Evolutionary conservation across 2,888 invertebrate species (phyloP), one percentile per base, ranked within the genome.

Genomic region (Gymnocheta viridis): DNA sequence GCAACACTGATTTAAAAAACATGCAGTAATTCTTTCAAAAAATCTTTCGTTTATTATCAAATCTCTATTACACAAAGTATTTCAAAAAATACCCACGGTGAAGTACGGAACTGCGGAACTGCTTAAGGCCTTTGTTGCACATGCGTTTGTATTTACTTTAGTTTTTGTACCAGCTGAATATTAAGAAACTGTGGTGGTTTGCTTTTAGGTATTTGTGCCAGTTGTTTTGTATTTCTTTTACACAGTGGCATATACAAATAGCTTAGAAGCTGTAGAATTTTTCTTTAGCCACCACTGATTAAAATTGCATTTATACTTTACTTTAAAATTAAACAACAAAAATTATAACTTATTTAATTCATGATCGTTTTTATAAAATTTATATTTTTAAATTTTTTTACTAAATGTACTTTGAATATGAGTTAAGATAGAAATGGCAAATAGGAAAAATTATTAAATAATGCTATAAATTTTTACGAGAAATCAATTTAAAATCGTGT

Each of bases 71-170:
- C 27, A 22, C 9, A 17, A 58, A 27, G 22, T 22, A 49, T 47
- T 9, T 2, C 4, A 19, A 49, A 22, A 32, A 58, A 14, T 56
- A 41, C 51, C 49, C 41, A 2, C 12, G 41, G 56, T 66, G 17
- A 56, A 54, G 5, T 19, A 19, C 32, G 66, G 66, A 56, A 54
- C 12, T 19, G 32, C 32, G 66, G 66, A 66, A 76, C 29, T 76
- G 66, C 54, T 56, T 49, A 3, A 41, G 44, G 69, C 51, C 27
- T 14, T n/a, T 49, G 64, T 35, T 51, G 35, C 19, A 17, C 41
- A 29, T 41, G 27, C 14, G 27, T 60, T 29, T 32, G 19, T 12
- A 14, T 9, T 32, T 22, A 14, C 14, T 38, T 1, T 12, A 14
- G 2, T 1, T 3, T 10, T 38, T 38, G 38, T 38, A 14, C 38